phyloP scores from a whole-genome alignment of 2,113 vertebrate species.

The Puma concolor region DNA sequence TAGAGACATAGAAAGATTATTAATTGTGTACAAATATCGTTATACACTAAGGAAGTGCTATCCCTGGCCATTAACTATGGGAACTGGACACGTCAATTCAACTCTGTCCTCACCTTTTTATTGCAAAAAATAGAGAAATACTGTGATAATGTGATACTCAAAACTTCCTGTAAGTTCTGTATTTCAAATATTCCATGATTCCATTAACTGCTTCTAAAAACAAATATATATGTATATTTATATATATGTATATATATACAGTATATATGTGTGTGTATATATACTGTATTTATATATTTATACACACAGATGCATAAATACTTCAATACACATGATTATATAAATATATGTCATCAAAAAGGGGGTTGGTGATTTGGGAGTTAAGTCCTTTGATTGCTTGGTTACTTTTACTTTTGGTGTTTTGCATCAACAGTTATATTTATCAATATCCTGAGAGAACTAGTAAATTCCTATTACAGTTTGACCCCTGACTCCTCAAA shows the following conservation, averaged over 20 bases:
- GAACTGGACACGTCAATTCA: background rate
- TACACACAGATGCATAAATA: background rate
- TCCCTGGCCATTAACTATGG: background rate
- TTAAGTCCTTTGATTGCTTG: background rate
- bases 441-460: background rate
- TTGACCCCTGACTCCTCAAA: background rate
- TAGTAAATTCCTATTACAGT: background rate
- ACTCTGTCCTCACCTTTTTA: background rate
- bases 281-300: background rate
- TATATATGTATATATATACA: background rate
- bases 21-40: background rate
- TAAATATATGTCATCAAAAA: background rate
- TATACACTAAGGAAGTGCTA: background rate
- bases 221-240: background rate
- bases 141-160: background rate
- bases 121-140: conserved; percentile 38
- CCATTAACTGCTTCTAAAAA: background rate
- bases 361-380: background rate
- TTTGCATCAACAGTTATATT: background rate
- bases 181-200: conserved; percentile 16
- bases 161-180: background rate
- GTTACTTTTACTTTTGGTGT: background rate
- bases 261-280: background rate
- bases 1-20: background rate
- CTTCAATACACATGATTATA: background rate